Conservation (phyloP, 2,888 invertebrate genomes). For the Pyrrhia umbra region DNA sequence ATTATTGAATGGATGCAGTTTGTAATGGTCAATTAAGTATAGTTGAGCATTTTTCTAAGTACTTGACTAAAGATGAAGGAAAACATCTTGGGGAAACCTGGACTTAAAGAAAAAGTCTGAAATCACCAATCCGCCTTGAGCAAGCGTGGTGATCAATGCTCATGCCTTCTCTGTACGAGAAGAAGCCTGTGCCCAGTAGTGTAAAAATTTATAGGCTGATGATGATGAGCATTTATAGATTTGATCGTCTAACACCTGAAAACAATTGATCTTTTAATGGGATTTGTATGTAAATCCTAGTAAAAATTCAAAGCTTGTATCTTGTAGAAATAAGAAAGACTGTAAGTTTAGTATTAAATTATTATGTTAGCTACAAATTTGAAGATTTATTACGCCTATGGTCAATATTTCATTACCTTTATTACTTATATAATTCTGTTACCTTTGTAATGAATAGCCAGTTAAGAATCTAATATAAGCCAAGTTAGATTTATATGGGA, state of each 20-base stretch:
- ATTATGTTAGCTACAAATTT: not conserved
- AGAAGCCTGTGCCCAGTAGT: too few species aligned
- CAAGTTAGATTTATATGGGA: conserved; percentile 54
- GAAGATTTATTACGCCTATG: conserved; percentile 24
- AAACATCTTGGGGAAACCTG: too few species aligned
- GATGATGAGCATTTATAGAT: too few species aligned
- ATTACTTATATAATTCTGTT: conserved; percentile 45
- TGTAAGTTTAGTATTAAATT: not conserved
- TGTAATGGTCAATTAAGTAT: not conserved
- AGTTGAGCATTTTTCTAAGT: not conserved
- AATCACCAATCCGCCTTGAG: too few species aligned
- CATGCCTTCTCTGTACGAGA: too few species aligned
- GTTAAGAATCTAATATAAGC: conserved; percentile 57
- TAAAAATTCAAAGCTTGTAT: too few species aligned
- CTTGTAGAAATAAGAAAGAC: too few species aligned
- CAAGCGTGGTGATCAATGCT: too few species aligned
- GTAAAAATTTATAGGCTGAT: not conserved
- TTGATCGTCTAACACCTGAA: too few species aligned
- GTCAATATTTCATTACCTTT: conserved; percentile 17
- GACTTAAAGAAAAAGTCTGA: too few species aligned
- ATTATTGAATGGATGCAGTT: conserved; percentile 27
- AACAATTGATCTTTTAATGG: too few species aligned
- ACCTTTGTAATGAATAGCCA: conserved; percentile 48
- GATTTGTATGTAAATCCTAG: too few species aligned
- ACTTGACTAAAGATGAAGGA: not conserved